Evolutionary conservation across 2,888 invertebrate species (phyloP), one percentile per base, ranked within the genome.

Genomic region (Diachrysia chrysitis): DNA sequence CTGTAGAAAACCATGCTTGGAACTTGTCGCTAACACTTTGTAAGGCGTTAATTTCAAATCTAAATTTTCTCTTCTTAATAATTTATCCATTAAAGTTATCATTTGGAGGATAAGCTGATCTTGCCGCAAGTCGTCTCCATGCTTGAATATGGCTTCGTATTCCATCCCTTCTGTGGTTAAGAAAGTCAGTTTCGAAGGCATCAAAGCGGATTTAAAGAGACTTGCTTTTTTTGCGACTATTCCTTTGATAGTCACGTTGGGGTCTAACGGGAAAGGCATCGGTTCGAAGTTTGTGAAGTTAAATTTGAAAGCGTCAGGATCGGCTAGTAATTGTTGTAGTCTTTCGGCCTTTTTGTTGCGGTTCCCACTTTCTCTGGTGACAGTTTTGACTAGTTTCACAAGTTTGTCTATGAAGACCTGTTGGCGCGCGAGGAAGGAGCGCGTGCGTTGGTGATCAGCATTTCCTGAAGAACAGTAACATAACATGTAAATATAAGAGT

Each of bases 101-200:
- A 99, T 99, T 95, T 99, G 99, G 57, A 99, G 94, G 71, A 99
- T 98, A 0, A 99, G 96, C 91, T 99, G 99, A 94, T 99, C 99
- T 93, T 99, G 99, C 2, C 99, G 96, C 61, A 99, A 93, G 90
- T 99, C 99, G 91, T 99, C 99, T 1, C 99, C 99, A 84, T 99
- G 97, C 90, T 99, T 99, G 91, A 99, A 99, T 72, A 99, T 99
- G 0, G 99, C 98, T 17, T 98, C 98, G 91, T 99, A 99, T 85
- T 98, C 98, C 42, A 96, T 96, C 48, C 97, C 97, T 68, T 97
- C 97, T 0, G 97, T 97, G 0, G 98, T 98, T 16, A 97, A 94
- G 90, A 99, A 99, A 0, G 98, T 98, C 57, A 99, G 94, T 87
- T 96, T 96, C 16, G 98, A 98, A 2, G 99, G 99, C 98, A 99